Evolutionary conservation across 1,140 invertebrate species (phyloP).

Genomic region (Aphis craccivora): DNA sequence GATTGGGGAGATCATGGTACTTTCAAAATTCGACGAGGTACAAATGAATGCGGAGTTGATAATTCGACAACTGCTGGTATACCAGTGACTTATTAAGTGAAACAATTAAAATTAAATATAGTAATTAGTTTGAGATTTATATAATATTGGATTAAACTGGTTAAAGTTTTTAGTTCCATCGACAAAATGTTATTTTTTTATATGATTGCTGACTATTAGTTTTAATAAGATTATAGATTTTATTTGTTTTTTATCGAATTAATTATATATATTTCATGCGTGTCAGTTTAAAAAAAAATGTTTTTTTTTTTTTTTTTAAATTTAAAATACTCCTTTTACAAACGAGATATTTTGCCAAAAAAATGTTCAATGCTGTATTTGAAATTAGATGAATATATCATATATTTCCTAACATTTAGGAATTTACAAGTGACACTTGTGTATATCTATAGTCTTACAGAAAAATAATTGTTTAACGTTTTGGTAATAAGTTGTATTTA

Average conservation of each 20-base stretch:
- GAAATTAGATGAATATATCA: too few species aligned
- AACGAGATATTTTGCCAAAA: too few species aligned
- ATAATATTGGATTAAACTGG: background rate
- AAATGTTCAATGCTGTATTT: too few species aligned
- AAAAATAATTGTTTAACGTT: too few species aligned
- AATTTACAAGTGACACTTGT: too few species aligned
- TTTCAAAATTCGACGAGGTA: constrained; percentile 87
- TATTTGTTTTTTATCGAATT: background rate
- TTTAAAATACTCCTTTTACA: too few species aligned
- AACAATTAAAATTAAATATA: background rate
- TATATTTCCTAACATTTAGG: too few species aligned
- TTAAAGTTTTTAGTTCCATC: background rate
- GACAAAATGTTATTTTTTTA: background rate
- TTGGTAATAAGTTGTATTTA: too few species aligned
- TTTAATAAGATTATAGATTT: background rate
- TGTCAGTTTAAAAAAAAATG: background rate
- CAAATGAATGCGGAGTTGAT: constrained; percentile 75
- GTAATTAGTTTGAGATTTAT: too few species aligned
- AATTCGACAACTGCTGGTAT: constrained; percentile 73
- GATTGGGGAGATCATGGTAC: constrained; percentile 76
- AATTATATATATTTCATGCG: background rate
- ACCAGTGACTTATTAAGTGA: background rate
- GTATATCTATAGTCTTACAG: too few species aligned
- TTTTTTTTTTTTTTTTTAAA: too few species aligned
- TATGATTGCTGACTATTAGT: background rate